Conservation (phyloP, 2,797 vertebrate genomes). For the Hydrocynus forskahlii region DNA sequence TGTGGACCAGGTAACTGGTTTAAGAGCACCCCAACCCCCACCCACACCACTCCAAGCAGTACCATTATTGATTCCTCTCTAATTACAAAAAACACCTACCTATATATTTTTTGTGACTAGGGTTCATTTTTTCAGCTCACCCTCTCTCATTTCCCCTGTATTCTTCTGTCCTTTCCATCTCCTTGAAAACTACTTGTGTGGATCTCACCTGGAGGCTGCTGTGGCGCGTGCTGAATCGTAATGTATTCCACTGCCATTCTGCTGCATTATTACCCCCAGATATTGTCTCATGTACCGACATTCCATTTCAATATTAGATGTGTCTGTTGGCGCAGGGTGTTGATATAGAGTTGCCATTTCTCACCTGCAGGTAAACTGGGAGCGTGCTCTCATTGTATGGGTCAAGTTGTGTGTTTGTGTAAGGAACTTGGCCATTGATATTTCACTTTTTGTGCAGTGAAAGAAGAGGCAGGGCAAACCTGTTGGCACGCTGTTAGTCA, state of each 20-base stretch:
- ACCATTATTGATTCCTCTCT: neutral
- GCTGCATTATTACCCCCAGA: slow-evolving; percentile 68
- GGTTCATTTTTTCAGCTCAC: neutral
- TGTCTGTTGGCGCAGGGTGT: slow-evolving; percentile 58
- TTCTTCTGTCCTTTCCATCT: slow-evolving; percentile 28
- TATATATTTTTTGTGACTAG: neutral
- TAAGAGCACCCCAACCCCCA: neutral
- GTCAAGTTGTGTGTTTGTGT: slow-evolving; percentile 68
- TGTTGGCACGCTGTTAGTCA: neutral
- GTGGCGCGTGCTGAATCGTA: slow-evolving; percentile 43
- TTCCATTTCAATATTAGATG: slow-evolving; percentile 69
- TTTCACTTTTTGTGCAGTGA: slow-evolving; percentile 39
- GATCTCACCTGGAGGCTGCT: slow-evolving; percentile 6
- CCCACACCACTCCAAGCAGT: neutral
- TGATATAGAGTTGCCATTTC: slow-evolving; percentile 67
- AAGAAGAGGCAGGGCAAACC: slow-evolving; percentile 13
- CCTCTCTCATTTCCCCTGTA: neutral
- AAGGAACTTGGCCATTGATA: slow-evolving; percentile 51
- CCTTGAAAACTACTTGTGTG: slow-evolving; percentile 50
- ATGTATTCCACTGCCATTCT: slow-evolving; percentile 72
- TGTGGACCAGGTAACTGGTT: neutral
- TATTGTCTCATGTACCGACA: slow-evolving; percentile 71
- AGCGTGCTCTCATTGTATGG: slow-evolving; percentile 63
- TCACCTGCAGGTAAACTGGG: slow-evolving; percentile 68
- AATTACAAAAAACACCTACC: neutral